Evolutionary conservation across 2,113 vertebrate genomes (phyloP), one percentile per base, ranked within the genome.

Genomic region (Semicossyphus pulcher): DNA sequence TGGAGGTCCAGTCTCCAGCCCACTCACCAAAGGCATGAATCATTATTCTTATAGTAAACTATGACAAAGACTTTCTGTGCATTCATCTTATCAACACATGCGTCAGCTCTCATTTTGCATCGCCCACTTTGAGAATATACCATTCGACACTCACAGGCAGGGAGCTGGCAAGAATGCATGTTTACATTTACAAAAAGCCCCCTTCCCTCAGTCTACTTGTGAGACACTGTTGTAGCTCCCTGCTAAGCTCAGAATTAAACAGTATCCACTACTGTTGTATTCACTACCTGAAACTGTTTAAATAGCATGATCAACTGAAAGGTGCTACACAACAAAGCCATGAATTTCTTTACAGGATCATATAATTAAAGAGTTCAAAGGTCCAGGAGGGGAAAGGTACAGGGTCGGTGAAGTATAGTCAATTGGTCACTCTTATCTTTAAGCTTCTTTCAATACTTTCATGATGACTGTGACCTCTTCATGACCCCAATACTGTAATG

Each of bases 41-140:
- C 78, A 79, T 75, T 42, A 59, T 78, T 74, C 44, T 34, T 31
- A 31, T 62, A 59, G 64, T 83, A 83, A 86, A 88, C 74, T 67
- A 59, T 79, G 78, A 86, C 80, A 80, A 82, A 76, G 60, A 60
- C 52, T 74, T 67, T 66, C 44, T 82, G 72, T 75, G 66, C 66
- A 52, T 84, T 82, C 63, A 73, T 73, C 10, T 42, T 14, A 56
- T 66, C 72, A 67, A 36, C 59, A 72, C 58, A 84, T 20, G 56
- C 63, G 76, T 84, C 66, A 61, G 62, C 28, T 76, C 23, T 41
- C 23, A 67, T 69, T 70, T 69, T 34, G 51, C 71, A 12, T 68
- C 29, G 23, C 31, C 59, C 0, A 0, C 45, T 48, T 78, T 66
- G 44, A 60, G 20, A 47, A 52, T 72, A 61, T 57, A 48, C 68